These are phyloP conservation scores for Stegophylla sp. DNA, from an alignment of 2,888 invertebrate species.

Conservation along the genomic window DNA sequence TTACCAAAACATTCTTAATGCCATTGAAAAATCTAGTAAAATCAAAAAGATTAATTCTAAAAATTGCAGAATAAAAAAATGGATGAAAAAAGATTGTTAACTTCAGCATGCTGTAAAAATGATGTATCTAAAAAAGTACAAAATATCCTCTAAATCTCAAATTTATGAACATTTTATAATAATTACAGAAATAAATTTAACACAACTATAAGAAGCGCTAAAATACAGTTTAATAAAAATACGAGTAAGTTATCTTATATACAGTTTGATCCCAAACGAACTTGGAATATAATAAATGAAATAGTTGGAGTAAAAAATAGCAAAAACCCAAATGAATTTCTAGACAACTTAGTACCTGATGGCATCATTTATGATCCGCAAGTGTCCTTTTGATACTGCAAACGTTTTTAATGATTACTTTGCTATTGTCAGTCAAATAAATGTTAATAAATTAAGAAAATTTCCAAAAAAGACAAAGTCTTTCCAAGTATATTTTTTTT, in stretches of 20 bases:
- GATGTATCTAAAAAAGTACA: background rate
- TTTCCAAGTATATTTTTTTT: too few relatives aligned
- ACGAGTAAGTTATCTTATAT: background rate
- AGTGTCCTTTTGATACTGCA: background rate
- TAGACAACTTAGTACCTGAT: too few relatives aligned
- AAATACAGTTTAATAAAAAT: background rate
- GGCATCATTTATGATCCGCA: background rate
- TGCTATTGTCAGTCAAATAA: too few relatives aligned
- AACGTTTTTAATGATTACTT: too few relatives aligned
- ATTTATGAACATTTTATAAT: background rate
- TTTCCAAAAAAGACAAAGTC: too few relatives aligned
- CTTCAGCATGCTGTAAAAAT: background rate
- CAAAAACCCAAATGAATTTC: too few relatives aligned
- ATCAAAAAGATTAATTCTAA: too few relatives aligned
- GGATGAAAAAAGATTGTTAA: background rate
- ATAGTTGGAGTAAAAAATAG: too few relatives aligned
- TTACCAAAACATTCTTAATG: too few relatives aligned
- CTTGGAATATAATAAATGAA: background rate
- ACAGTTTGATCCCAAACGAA: background rate
- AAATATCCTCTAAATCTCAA: conserved; percentile 3
- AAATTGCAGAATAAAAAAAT: background rate
- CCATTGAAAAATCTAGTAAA: too few relatives aligned
- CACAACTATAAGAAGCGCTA: background rate
- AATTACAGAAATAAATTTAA: background rate
- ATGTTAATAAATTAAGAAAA: too few relatives aligned